Evolutionary conservation across 2,888 invertebrate genomes (phyloP).

Genomic region (Neocrepidodera transversa): DNA sequence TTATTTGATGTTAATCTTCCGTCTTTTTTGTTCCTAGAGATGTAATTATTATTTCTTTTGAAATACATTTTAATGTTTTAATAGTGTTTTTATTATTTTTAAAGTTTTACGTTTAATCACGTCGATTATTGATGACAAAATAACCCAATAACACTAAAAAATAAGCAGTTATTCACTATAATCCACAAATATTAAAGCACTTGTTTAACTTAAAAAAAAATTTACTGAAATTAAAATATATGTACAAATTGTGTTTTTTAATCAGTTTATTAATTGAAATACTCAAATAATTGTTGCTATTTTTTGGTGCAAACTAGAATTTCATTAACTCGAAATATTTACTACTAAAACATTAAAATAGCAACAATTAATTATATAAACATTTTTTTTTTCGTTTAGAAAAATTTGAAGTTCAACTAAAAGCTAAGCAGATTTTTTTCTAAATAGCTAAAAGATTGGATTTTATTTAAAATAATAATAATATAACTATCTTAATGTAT

Average conservation of each 20-base stretch:
- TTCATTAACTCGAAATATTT: too few species aligned
- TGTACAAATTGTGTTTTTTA: background rate
- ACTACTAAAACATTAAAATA: too few species aligned
- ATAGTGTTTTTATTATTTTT: background rate
- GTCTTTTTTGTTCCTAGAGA: conserved; percentile 9
- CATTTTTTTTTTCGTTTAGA: too few species aligned
- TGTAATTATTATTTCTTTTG: conserved; percentile 15
- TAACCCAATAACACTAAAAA: too few species aligned
- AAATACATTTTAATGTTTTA: background rate
- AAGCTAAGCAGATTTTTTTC: background rate
- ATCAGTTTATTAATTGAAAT: too few species aligned
- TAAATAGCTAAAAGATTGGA: background rate
- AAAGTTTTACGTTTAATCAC: background rate
- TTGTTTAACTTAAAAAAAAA: background rate
- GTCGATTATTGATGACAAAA: too few species aligned
- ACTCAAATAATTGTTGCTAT: too few species aligned
- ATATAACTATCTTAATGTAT: conserved; percentile 39
- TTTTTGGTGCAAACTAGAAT: too few species aligned
- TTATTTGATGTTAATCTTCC: conserved; percentile 3
- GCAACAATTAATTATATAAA: too few species aligned
- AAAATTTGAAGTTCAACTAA: too few species aligned
- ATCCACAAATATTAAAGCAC: too few species aligned
- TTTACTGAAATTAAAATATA: background rate
- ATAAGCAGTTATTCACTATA: too few species aligned
- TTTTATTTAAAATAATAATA: conserved; percentile 33